Evolutionary conservation across 2,113 vertebrate genomes (phyloP).

Genomic region (Heloderma charlesbogerti): DNA sequence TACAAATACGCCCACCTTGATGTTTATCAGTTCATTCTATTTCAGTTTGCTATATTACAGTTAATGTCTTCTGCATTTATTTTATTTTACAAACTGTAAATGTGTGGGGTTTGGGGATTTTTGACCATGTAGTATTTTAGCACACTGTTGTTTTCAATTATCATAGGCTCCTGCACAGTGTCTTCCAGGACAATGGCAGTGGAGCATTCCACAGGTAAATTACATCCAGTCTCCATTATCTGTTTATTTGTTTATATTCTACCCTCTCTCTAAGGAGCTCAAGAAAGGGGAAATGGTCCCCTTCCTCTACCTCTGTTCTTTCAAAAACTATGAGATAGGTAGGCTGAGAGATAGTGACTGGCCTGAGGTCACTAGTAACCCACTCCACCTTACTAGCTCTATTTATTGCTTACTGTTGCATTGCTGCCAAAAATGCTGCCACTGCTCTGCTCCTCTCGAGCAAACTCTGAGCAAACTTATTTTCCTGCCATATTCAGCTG

Average conservation of each 20-base stretch:
- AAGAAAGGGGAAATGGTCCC: background rate
- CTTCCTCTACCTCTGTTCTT: background rate
- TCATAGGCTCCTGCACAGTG: conserved; percentile 77
- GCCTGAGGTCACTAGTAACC: background rate
- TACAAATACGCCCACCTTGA: background rate
- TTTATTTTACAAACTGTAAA: background rate
- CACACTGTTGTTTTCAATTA: conserved; percentile 2
- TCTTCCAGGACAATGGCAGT: conserved; percentile 80
- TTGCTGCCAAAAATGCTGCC: too few relatives aligned
- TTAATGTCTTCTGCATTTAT: background rate
- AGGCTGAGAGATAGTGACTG: background rate
- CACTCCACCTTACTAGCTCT: background rate
- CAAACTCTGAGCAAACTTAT: too few relatives aligned
- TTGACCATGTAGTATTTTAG: rapidly evolving
- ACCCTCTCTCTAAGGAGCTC: background rate
- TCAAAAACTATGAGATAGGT: background rate
- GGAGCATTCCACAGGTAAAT: conserved; percentile 81
- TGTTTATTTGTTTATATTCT: background rate
- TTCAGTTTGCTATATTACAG: background rate
- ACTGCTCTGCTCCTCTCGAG: too few relatives aligned
- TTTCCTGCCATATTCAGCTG: too few relatives aligned
- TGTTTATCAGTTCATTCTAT: background rate
- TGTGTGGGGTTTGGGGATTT: background rate
- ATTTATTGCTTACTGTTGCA: background rate
- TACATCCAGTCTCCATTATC: background rate